phyloP scores from a whole-genome alignment of 2,888 invertebrate species.

The Metacarcinus magister region DNA sequence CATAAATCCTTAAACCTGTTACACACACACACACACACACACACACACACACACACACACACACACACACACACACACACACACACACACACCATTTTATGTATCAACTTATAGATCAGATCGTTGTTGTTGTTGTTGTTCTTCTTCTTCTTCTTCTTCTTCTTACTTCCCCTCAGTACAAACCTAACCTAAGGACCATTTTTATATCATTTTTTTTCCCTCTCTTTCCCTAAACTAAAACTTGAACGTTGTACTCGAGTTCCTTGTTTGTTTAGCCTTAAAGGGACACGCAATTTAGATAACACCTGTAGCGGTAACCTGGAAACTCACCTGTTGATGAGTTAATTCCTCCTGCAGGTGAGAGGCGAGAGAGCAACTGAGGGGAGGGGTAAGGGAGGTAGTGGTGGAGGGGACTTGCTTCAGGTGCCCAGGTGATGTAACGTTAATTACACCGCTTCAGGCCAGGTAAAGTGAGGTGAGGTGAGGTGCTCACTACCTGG shows the following conservation, averaged over 20 bases:
- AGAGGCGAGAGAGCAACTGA: background rate
- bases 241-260: background rate
- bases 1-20: background rate
- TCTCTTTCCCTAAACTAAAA: background rate
- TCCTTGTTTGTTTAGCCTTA: background rate
- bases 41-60: too few species aligned
- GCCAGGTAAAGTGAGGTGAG: background rate
- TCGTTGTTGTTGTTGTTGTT: too few species aligned
- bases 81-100: background rate
- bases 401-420: background rate
- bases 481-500: constrained; percentile 9
- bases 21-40: too few species aligned
- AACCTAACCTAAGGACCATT: background rate
- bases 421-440: background rate
- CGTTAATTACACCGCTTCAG: background rate
- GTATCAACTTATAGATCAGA: background rate
- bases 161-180: background rate
- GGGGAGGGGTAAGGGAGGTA: background rate
- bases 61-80: too few species aligned
- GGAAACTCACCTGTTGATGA: background rate
- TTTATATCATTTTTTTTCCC: background rate
- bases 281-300: background rate
- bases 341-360: background rate
- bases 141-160: too few species aligned
- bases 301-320: constrained; percentile 6